Conservation (phyloP, 2,888 invertebrate genomes). For the Tribolium freemani region DNA sequence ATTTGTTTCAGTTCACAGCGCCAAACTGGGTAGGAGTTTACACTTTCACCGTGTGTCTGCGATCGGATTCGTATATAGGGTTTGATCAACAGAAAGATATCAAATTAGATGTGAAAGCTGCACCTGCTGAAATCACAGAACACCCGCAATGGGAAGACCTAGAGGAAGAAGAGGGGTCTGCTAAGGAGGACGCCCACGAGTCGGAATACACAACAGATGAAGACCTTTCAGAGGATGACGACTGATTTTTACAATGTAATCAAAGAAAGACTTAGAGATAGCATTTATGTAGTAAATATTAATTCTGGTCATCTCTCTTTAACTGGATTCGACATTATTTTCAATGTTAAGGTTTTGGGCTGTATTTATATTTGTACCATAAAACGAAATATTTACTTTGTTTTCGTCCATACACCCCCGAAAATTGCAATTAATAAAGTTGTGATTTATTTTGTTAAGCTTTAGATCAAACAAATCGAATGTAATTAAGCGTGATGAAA, state of each 20-base stretch:
- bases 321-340: slow-evolving; percentile 14
- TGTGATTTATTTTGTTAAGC: not conserved
- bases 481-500: not conserved
- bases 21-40: slow-evolving; percentile 94
- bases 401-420: not conserved
- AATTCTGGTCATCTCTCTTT: slow-evolving; percentile 34
- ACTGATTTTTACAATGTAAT: slow-evolving; percentile 39
- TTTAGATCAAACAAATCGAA: no score
- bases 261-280: slow-evolving; percentile 38
- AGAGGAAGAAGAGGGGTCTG: slow-evolving; percentile 82
- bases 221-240: slow-evolving; percentile 71
- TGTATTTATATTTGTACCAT: slow-evolving; percentile 47
- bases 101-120: slow-evolving; percentile 97
- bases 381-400: slow-evolving; percentile 20
- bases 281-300: slow-evolving; percentile 39
- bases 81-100: slow-evolving; percentile 96
- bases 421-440: not conserved
- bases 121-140: slow-evolving; percentile 87
- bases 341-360: slow-evolving; percentile 40
- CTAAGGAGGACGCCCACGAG: slow-evolving; percentile 75
- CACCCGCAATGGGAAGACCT: slow-evolving; percentile 99
- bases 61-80: slow-evolving; percentile 97
- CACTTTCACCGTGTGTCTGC: slow-evolving; percentile 91
- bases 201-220: slow-evolving; percentile 80
- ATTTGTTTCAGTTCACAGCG: slow-evolving; percentile 82